Conservation (phyloP, 1,140 invertebrate species). For the Papilio machaon region DNA sequence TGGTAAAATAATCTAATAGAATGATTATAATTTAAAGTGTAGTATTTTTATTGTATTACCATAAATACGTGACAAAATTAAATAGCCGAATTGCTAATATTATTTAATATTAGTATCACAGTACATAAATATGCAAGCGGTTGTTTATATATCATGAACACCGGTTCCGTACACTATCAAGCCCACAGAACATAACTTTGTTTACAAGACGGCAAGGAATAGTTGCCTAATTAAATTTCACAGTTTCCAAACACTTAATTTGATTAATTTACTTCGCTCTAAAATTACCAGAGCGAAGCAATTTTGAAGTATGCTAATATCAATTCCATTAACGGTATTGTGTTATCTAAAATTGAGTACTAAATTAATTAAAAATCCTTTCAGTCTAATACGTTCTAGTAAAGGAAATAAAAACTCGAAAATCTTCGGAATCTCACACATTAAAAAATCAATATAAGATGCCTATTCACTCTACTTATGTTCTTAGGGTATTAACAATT, state of each 20-base stretch:
- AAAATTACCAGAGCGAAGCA: slow-evolving; percentile 16
- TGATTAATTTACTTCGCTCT: slow-evolving; percentile 28
- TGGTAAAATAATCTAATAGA: no score
- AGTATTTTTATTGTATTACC: no score
- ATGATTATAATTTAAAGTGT: no score
- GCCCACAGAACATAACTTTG: slow-evolving; percentile 19
- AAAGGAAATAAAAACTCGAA: background rate
- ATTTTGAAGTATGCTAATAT: slow-evolving; percentile 27
- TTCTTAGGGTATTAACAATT: no score
- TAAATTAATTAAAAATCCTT: background rate
- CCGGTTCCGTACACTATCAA: slow-evolving; percentile 1
- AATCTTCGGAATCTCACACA: no score
- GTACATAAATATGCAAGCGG: background rate
- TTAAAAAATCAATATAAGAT: no score
- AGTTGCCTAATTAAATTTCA: slow-evolving; percentile 27
- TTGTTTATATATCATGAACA: slow-evolving; percentile 1
- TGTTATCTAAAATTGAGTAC: slow-evolving; percentile 10
- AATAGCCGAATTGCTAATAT: no score
- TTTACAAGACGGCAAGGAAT: slow-evolving; percentile 17
- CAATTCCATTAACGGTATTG: slow-evolving; percentile 4
- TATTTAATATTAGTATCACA: background rate
- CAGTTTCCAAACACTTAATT: slow-evolving; percentile 30
- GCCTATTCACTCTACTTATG: no score
- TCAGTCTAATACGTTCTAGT: background rate
- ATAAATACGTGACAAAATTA: no score